Conservation (phyloP, 2,797 vertebrate species). For the Mus minutoides region DNA sequence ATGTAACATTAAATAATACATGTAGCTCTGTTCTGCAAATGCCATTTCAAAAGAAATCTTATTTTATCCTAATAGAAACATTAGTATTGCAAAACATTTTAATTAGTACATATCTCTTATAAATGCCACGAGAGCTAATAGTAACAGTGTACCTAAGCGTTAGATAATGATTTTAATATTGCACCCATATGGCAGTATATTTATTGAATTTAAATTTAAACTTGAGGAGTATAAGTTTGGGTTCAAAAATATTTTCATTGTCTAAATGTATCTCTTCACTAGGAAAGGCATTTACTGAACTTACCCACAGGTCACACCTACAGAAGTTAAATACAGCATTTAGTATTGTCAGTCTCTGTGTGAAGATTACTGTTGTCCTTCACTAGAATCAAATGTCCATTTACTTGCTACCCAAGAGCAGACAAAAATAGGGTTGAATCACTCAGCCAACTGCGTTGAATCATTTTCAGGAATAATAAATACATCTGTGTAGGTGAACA, state of each 20-base stretch:
- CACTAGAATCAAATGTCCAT: slow-evolving; percentile 37
- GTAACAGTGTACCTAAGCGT: neutral
- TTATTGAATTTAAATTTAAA: slow-evolving; percentile 62
- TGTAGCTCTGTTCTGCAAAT: neutral
- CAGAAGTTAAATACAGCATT: slow-evolving; percentile 61
- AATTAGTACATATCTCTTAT: slow-evolving; percentile 43
- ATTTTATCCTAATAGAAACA: slow-evolving; percentile 37
- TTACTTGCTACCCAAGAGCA: slow-evolving; percentile 55
- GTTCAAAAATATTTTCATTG: slow-evolving; percentile 24
- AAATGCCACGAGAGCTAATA: slow-evolving; percentile 31
- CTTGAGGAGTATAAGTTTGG: slow-evolving; percentile 1
- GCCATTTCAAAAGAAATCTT: slow-evolving; percentile 35
- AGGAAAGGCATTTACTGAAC: slow-evolving; percentile 11
- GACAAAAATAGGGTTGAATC: slow-evolving; percentile 28
- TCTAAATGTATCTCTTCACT: slow-evolving; percentile 34
- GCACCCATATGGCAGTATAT: neutral
- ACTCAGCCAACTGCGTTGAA: slow-evolving; percentile 16
- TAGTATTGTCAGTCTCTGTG: slow-evolving; percentile 23
- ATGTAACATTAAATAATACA: neutral
- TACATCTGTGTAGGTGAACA: neutral
- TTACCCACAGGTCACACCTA: slow-evolving; percentile 36
- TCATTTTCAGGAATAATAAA: slow-evolving; percentile 33
- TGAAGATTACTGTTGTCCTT: slow-evolving; percentile 31
- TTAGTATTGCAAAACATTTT: slow-evolving; percentile 64
- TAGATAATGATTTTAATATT: slow-evolving; percentile 19